Base-by-base conservation (phyloP, 2,888 invertebrate species). In the Fragum whitleyi region DNA sequence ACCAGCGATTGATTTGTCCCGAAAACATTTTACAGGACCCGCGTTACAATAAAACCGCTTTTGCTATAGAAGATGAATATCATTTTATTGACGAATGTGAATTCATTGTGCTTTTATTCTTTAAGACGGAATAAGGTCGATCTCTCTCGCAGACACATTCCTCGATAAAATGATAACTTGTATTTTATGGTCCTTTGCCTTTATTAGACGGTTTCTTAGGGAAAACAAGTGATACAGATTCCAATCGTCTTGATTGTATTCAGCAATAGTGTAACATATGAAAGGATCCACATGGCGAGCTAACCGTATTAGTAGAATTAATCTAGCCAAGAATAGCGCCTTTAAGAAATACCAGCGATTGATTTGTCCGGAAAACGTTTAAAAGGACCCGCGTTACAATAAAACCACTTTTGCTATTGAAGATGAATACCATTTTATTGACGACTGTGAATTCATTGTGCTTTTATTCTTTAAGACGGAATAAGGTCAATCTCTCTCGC, bases 1-100 rank as follows among this genome's bases (percentile, higher is more conserved):
- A 57, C 57, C 57, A 57, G 57, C 26, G 28, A 57, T 28, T 57
- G 57, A 57, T 57, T 57, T 23, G 57, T 26, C 57, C 57, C 14
- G n/a, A 57, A 57, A 47, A 19, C 47, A 16, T 47, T 47, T 47
- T 9, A 47, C 5, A 47, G 47, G 47, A 47, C 47, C 47, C 14
- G 47, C 16, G 47, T 47, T 9, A 47, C 47, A 47, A 47, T 47
- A 47, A 47, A 47, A 47, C 47, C 47, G 47, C 19, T 47, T 47
- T 47, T 47, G 14, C 47, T 47, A 47, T 47, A 2, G 47, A 47
- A 16, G 47, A 47, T 47, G 47, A 47, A 47, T 47, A 47, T 3
- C 47, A 47, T 47, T 47, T 47, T 47, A 47, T 47, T 47, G 47
- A 47, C 14, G 47, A 47, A 47, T 47, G 47, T 16, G 14, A 47